Conservation (phyloP, 1,140 invertebrate species). For the Drosophila rhopaloa region DNA sequence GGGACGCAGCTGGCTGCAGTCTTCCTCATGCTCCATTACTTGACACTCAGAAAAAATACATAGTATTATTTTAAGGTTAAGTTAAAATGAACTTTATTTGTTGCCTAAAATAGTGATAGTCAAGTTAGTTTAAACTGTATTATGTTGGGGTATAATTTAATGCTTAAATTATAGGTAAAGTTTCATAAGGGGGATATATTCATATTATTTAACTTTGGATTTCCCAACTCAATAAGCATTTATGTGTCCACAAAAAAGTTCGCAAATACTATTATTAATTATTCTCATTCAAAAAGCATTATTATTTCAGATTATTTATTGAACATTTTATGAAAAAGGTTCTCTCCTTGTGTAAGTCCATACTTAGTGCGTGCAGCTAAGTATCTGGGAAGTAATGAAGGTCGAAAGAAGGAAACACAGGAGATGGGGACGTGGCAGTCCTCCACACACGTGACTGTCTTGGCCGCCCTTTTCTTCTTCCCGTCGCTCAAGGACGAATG, state of each 20-base stretch:
- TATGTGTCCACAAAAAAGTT: not conserved
- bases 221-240: too few relatives aligned
- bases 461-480: not conserved
- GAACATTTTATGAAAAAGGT: not conserved
- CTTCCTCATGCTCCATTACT: not conserved
- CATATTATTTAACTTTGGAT: too few relatives aligned
- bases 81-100: too few relatives aligned
- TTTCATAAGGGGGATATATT: too few relatives aligned
- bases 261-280: too few relatives aligned
- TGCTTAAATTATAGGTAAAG: too few relatives aligned
- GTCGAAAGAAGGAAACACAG: not conserved
- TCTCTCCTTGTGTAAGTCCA: not conserved
- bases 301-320: not conserved
- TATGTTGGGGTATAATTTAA: too few relatives aligned
- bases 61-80: not conserved
- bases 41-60: slow-evolving; percentile 15
- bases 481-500: slow-evolving; percentile 2
- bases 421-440: not conserved
- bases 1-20: slow-evolving; percentile 27
- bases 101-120: too few relatives aligned
- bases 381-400: slow-evolving; percentile 8
- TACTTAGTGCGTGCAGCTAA: slow-evolving; percentile 25
- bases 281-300: too few relatives aligned
- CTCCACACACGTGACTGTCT: slow-evolving; percentile 26
- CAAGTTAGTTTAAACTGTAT: too few relatives aligned